phyloP scores from a whole-genome alignment of 2,797 vertebrate genomes.

The Acanthis flammea region DNA sequence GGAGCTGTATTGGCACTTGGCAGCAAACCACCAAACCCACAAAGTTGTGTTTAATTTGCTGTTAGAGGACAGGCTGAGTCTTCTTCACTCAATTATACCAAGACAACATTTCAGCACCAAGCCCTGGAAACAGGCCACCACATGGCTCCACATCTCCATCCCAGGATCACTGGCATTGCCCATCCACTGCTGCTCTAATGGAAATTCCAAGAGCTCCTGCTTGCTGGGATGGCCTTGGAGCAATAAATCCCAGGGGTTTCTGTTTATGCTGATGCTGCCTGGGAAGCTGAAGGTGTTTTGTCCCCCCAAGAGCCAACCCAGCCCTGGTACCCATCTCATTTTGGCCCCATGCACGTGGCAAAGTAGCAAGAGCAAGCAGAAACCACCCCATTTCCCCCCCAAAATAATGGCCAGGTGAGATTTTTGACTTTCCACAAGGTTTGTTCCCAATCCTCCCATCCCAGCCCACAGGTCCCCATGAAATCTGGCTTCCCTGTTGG shows the following conservation, averaged over 20 bases:
- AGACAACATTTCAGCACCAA: not conserved
- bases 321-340: not conserved
- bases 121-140: not conserved
- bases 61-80: slow-evolving; percentile 37
- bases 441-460: not conserved
- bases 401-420: not conserved
- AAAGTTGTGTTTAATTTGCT: slow-evolving; percentile 75
- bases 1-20: slow-evolving; percentile 63
- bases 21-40: slow-evolving; percentile 70
- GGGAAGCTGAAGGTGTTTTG: not conserved
- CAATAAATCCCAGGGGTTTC: not conserved
- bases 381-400: rapidly evolving
- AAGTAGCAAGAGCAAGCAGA: not conserved
- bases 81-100: not conserved
- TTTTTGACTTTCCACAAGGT: not conserved
- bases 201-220: not conserved
- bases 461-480: rapidly evolving
- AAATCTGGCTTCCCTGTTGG: rapidly evolving
- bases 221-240: not conserved
- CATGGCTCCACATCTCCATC: not conserved
- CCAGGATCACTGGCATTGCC: rapidly evolving
- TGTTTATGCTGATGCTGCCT: rapidly evolving
- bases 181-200: not conserved
- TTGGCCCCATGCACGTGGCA: not conserved
- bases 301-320: not conserved